These are phyloP conservation scores for Xiphophorus birchmanni DNA, from an alignment of 2,797 vertebrate species.

Conservation along the genomic window DNA sequence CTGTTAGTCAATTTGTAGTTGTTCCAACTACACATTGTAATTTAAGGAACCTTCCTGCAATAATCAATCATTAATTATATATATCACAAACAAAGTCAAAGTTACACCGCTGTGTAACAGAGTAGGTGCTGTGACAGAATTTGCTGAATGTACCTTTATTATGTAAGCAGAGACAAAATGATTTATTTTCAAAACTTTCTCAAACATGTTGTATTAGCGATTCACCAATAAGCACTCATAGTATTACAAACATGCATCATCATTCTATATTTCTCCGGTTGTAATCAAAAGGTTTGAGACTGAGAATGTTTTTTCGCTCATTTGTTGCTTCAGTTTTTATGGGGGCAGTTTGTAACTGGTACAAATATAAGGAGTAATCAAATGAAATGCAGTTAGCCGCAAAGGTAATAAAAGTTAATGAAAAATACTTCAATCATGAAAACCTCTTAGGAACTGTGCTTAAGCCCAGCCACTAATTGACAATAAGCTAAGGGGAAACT, in stretches of 20 bases:
- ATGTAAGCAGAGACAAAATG: background rate
- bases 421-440: conserved; percentile 3
- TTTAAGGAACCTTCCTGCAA: background rate
- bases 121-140: background rate
- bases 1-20: background rate
- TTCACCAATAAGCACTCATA: background rate
- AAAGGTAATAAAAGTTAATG: conserved; percentile 2
- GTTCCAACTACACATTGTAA: background rate
- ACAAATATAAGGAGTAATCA: background rate
- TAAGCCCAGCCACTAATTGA: background rate
- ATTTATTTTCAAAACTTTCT: background rate
- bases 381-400: background rate
- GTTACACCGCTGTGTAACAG: background rate
- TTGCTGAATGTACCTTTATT: background rate
- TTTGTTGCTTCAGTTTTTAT: background rate
- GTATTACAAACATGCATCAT: background rate
- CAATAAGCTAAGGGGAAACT: background rate
- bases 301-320: background rate
- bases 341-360: background rate
- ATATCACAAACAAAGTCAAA: background rate
- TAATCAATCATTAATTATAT: background rate
- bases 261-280: background rate
- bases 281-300: background rate
- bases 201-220: background rate
- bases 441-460: background rate